These are phyloP conservation scores for Nannospalax galili DNA, from an alignment of 2,113 vertebrate species.

Conservation along the genomic window DNA sequence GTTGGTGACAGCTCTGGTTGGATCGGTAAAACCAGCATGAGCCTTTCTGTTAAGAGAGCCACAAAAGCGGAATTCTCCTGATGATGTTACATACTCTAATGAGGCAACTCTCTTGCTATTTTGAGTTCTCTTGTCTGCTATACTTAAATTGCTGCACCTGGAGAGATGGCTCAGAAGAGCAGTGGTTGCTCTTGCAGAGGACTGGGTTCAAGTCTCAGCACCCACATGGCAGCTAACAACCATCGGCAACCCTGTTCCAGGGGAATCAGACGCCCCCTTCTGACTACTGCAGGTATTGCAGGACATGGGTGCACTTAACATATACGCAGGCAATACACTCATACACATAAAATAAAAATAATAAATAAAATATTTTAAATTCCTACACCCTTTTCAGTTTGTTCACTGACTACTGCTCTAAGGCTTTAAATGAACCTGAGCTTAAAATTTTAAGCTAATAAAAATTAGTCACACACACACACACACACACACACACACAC, in stretches of 20 bases:
- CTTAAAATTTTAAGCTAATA: conserved; percentile 20
- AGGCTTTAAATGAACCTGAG: background rate
- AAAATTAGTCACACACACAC: background rate
- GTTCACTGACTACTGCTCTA: background rate
- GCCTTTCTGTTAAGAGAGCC: background rate
- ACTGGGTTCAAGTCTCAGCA: no score
- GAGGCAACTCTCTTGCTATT: background rate
- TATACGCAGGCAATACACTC: no score
- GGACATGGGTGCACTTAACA: no score
- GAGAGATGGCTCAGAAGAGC: no score
- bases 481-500: no score
- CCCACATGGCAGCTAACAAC: no score
- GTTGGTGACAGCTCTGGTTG: background rate
- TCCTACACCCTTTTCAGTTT: background rate
- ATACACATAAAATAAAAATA: no score
- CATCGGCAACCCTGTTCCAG: no score
- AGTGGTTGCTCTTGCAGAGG: no score
- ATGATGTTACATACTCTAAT: background rate
- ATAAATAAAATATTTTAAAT: no score
- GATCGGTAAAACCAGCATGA: background rate
- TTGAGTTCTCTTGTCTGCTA: background rate
- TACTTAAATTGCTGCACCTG: background rate
- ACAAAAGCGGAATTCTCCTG: background rate
- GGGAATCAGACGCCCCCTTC: no score
- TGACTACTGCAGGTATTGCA: no score